These are phyloP conservation scores for Tyria jacobaeae DNA, from an alignment of 2,888 invertebrate species.

Conservation along the genomic window DNA sequence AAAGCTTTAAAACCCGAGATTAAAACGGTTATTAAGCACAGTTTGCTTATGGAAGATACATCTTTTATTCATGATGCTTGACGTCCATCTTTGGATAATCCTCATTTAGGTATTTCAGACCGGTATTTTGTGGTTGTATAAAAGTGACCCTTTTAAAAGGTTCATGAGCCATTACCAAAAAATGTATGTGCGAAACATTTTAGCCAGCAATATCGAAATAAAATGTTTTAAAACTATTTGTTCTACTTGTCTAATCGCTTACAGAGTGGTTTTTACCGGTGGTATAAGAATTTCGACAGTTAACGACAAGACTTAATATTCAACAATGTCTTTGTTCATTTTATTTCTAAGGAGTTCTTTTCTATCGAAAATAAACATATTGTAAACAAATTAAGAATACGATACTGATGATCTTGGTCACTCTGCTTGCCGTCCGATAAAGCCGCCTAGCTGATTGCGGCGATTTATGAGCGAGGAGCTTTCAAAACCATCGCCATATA, in stretches of 20 bases:
- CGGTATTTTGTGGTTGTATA: conserved; percentile 17
- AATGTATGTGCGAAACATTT: conserved; percentile 3
- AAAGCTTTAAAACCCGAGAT: conserved; percentile 72
- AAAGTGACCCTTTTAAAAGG: conserved; percentile 12
- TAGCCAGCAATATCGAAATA: background rate
- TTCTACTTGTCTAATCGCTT: background rate
- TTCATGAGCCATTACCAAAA: conserved; percentile 6
- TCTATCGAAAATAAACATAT: too few relatives aligned
- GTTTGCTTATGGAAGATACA: conserved; percentile 60
- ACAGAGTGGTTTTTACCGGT: background rate
- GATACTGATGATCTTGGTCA: too few relatives aligned
- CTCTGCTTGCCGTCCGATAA: too few relatives aligned
- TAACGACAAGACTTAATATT: background rate
- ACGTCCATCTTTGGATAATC: conserved; percentile 35
- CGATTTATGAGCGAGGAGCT: too few relatives aligned
- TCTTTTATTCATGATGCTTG: conserved; percentile 43
- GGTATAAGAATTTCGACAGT: background rate
- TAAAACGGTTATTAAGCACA: conserved; percentile 69
- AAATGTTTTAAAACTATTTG: background rate
- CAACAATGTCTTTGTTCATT: background rate
- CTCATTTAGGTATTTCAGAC: conserved; percentile 7
- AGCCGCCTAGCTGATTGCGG: too few relatives aligned
- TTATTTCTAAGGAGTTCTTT: background rate
- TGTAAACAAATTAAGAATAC: too few relatives aligned
- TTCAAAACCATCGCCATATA: too few relatives aligned